phyloP scores from a whole-genome alignment of 2,888 invertebrate genomes.

The Cheilosia urbana region DNA sequence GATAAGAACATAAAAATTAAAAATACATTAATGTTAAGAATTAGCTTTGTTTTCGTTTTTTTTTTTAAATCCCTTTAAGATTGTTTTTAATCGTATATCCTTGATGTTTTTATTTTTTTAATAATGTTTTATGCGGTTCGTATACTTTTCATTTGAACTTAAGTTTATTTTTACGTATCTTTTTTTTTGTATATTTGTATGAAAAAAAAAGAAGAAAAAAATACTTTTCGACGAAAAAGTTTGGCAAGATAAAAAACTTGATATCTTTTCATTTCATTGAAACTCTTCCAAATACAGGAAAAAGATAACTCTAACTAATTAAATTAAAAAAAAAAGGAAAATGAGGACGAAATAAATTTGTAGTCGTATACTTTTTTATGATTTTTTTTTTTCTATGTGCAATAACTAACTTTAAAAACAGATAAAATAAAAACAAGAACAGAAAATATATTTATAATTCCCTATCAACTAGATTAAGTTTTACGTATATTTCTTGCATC shows the following conservation, averaged over 20 bases:
- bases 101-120: slow-evolving; percentile 77
- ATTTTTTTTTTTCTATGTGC: slow-evolving; percentile 59
- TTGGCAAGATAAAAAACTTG: slow-evolving; percentile 74
- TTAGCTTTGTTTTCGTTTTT: slow-evolving; percentile 61
- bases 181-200: slow-evolving; percentile 71
- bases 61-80: slow-evolving; percentile 78
- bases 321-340: slow-evolving; percentile 54
- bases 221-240: slow-evolving; percentile 59
- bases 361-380: slow-evolving; percentile 71
- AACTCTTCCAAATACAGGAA: slow-evolving; percentile 54
- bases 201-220: slow-evolving; percentile 35
- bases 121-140: slow-evolving; percentile 79
- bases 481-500: slow-evolving; percentile 73
- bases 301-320: slow-evolving; percentile 61
- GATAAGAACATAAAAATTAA: slow-evolving; percentile 69
- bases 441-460: slow-evolving; percentile 50
- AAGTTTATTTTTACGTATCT: slow-evolving; percentile 80
- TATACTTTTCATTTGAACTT: slow-evolving; percentile 84
- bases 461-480: slow-evolving; percentile 73
- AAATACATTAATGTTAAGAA: slow-evolving; percentile 73
- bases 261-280: slow-evolving; percentile 47
- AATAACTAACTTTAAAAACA: slow-evolving; percentile 59
- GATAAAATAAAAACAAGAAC: slow-evolving; percentile 49
- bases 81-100: slow-evolving; percentile 80
- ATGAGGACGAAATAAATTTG: slow-evolving; percentile 74